These are phyloP conservation scores for Microcebus griseorufus DNA, from an alignment of 2,113 vertebrate species.

Conservation along the genomic window DNA sequence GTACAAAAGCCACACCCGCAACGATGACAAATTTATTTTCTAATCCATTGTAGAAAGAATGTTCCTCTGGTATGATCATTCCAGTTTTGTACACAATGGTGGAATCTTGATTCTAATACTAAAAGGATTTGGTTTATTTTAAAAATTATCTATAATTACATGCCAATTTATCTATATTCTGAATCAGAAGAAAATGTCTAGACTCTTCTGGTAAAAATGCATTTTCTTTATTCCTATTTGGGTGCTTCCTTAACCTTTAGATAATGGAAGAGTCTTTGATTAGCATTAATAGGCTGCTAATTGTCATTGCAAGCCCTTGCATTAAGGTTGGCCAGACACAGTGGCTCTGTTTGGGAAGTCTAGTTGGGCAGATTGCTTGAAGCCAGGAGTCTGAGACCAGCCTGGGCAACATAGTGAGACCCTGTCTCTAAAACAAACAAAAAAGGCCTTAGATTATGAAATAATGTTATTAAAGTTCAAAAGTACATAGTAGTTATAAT, in stretches of 20 bases:
- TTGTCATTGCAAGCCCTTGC: conserved; percentile 7
- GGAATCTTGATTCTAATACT: not conserved
- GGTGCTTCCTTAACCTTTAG: not conserved
- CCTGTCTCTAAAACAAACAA: too few relatives aligned
- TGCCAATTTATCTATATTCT: not conserved
- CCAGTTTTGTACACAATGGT: not conserved
- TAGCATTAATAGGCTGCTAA: not conserved
- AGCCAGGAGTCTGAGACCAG: too few relatives aligned
- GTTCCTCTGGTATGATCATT: not conserved
- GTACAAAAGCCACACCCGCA: not conserved
- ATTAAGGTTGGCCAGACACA: not conserved
- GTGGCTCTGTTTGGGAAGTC: too few relatives aligned
- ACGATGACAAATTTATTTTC: conserved; percentile 54
- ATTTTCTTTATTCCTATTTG: conserved; percentile 32
- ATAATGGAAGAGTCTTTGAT: conserved; percentile 4
- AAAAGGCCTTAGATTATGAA: not conserved
- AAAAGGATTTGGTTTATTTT: not conserved
- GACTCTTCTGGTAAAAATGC: not conserved
- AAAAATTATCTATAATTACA: not conserved
- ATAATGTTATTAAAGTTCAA: not conserved
- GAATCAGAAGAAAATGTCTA: not conserved
- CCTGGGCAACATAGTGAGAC: too few relatives aligned
- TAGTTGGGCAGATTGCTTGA: too few relatives aligned
- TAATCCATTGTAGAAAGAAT: conserved; percentile 14
- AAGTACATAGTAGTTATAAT: not conserved